phyloP scores from a whole-genome alignment of 2,113 vertebrate species.

The Chunga burmeisteri region DNA sequence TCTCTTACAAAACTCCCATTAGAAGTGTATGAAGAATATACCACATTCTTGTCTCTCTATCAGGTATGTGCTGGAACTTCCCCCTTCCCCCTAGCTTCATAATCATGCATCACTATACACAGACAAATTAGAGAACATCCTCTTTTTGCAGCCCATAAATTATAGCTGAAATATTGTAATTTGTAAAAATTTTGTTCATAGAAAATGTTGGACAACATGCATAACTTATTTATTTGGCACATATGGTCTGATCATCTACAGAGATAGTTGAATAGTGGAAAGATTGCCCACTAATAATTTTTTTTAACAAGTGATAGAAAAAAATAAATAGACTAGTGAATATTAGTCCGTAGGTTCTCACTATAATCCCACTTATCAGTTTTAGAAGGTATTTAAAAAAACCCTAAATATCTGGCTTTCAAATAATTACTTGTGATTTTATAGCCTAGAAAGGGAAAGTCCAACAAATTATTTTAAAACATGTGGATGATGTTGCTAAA shows the following conservation, averaged over 20 bases:
- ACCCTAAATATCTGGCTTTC: not conserved
- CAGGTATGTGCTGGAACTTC: not conserved
- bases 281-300: not conserved
- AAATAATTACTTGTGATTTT: not conserved
- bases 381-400: not conserved
- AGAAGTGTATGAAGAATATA: slow-evolving; percentile 34
- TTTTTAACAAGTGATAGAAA: not conserved
- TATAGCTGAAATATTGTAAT: not conserved
- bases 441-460: not conserved
- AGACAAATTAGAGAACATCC: not conserved
- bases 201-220: not conserved
- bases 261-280: not conserved
- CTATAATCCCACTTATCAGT: not conserved
- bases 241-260: not conserved
- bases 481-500: not conserved
- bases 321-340: not conserved
- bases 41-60: not conserved
- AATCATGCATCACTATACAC: not conserved
- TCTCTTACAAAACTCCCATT: slow-evolving; percentile 73
- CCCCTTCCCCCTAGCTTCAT: not conserved
- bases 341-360: not conserved
- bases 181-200: not conserved
- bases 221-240: not conserved
- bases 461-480: not conserved
- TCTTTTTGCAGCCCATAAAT: not conserved